Base-by-base conservation (phyloP, 2,888 invertebrate genomes). In the Leptopilina drosophilae region DNA sequence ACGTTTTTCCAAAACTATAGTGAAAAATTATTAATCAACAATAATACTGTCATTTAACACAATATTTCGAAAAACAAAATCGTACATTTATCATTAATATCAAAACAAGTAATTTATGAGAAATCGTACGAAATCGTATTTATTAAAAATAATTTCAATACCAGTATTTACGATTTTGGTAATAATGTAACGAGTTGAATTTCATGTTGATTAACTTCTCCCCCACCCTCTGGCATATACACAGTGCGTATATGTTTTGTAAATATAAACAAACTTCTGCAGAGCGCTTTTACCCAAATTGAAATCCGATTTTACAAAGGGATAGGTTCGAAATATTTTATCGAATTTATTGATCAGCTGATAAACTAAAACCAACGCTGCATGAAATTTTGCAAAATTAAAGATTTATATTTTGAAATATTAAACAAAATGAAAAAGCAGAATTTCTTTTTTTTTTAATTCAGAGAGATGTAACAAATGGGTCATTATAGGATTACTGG, bases 211-310 rank as follows among this genome's bases (percentile, higher is more conserved):
- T 73, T 53, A 73, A 73, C n/a, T 53, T 56, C 14, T 56, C 73
- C n/a, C 7, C 33, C n/a, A 56, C 33, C 12, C 12, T 49, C 9
- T 49, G 1, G 8, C 49, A 46, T 46, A 46, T 46, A 46, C 6
- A 46, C 7, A 46, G 9, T 46, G 9, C 9, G 9, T 8, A 8
- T 56, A 53, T 53, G 53, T 73, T 73, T 14, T 56, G 73, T 73
- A 73, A 33, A n/a, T 56, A 73, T 73, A 0, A 15, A 56, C 33
- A 40, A 73, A 56, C 6, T 53, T 73, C 56, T 9, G 5, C 8
- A 33, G 33, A 56, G 11, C 15, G 73, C 73, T 56, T 56, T 56
- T 73, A 73, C 53, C 56, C 9, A 56, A 73, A 73, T 73, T 56
- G 40, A 56, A 73, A 40, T 64, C 26, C 66, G 33, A 53, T 33